Base-by-base conservation (phyloP, 1,140 invertebrate genomes). In the Penaeus chinensis region DNA sequence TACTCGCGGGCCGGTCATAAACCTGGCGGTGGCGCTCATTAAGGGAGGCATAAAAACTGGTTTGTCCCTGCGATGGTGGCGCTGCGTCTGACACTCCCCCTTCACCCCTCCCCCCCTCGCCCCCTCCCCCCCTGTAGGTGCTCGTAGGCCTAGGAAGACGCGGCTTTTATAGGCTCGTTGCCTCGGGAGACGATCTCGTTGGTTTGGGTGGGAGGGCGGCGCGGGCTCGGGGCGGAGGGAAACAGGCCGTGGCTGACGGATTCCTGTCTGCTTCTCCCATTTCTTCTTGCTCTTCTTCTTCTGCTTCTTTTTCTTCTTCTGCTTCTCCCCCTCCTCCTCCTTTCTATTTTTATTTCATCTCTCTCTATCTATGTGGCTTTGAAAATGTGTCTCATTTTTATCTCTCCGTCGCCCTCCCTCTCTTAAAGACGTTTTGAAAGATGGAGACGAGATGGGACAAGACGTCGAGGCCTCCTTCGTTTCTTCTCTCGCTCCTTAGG, bases 1-100 rank as follows among this genome's bases (percentile, higher is more conserved):
- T 87, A 87, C 85, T 87, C 85, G 77, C 85, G 80, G 80, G 80
- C 66, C 60, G 85, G 85, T 69, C 85, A 87, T 87, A 87, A 87
- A 87, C 79, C 85, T 87, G 85, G 66, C 77, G 79, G 85, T 27
- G 85, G 85, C 80, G 24, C 85, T 87, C 85, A 87, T 87, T 87
- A 87, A 54, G 85, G 74, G 79, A 22, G 19, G 66, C 80, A 87
- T 87, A 87, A 87, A 87, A 87, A 87, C 79, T 87, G 85, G 85
- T 87, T 76, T 87, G 85, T 87, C 85, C 54, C 42, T 82, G 85
- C 82, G 85, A 82, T 71, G 54, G 54, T 54, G 54, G 85, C 82
- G 85, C 81, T 65, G 69, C 54, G 85, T 65, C 66, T 87, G 85
- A 82, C 85, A 76, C 82, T 16, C 54, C 11, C 54, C 54, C 54